Percentiles rank a stretch among this genome's conserved stretches.
Evolutionary conservation across 1,140 invertebrate genomes (phyloP).

Genomic region (Drosophila eugracilis): DNA sequence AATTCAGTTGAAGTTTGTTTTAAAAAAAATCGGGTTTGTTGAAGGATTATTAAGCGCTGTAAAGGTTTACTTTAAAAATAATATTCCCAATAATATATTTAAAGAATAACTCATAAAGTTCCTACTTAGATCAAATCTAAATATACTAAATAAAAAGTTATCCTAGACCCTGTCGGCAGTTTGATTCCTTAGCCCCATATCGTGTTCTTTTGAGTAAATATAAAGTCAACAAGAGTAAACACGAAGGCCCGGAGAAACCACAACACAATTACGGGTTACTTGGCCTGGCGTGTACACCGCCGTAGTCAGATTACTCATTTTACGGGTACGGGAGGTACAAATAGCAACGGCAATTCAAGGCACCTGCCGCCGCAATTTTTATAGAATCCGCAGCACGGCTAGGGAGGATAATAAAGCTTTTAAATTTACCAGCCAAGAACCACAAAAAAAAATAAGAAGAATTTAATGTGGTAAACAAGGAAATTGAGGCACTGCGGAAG

Average conservation of each 20-base stretch:
- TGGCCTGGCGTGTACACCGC: conserved; percentile 14
- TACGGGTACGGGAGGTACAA: conserved; percentile 12
- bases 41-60: neutral
- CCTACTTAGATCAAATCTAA: neutral
- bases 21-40: neutral
- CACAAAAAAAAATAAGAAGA: neutral
- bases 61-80: neutral
- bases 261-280: conserved; percentile 37
- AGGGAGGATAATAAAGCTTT: conserved; percentile 36
- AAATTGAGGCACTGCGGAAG: neutral
- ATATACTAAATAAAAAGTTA: neutral
- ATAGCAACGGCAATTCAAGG: conserved; percentile 22
- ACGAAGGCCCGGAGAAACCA: conserved; percentile 27
- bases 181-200: neutral
- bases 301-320: conserved; percentile 39
- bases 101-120: neutral
- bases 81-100: no score
- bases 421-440: conserved; percentile 31
- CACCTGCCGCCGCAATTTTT: conserved; percentile 21
- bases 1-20: neutral
- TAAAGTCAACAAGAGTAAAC: conserved; percentile 38
- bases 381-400: conserved; percentile 1
- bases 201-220: conserved; percentile 10
- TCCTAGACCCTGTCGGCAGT: neutral
- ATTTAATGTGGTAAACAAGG: conserved; percentile 26